Conservation (phyloP, 2,888 invertebrate genomes). For the Fissipunctia ypsillon region DNA sequence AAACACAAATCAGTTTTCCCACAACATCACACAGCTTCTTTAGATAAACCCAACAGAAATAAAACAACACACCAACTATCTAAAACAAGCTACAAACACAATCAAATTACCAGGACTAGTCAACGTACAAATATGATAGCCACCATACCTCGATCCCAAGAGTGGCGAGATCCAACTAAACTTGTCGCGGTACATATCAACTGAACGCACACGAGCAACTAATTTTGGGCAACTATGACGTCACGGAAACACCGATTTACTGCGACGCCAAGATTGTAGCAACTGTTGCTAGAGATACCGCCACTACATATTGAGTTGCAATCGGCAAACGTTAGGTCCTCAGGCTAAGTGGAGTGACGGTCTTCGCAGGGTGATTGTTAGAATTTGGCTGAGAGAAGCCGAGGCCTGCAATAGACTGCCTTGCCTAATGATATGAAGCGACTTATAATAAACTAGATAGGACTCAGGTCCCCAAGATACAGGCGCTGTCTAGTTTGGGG, state of each 20-base stretch:
- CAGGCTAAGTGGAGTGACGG: background rate
- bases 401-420: background rate
- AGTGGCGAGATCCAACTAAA: slow-evolving; percentile 61
- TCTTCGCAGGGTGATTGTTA: background rate
- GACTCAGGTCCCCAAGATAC: no score
- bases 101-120: slow-evolving; percentile 69
- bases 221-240: background rate
- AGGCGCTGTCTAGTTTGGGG: no score
- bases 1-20: slow-evolving; percentile 13
- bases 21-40: slow-evolving; percentile 26
- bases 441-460: no score
- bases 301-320: background rate
- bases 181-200: slow-evolving; percentile 53
- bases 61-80: slow-evolving; percentile 59
- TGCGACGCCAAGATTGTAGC: background rate
- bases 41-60: slow-evolving; percentile 41
- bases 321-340: background rate
- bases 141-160: slow-evolving; percentile 63
- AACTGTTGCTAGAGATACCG: background rate
- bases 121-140: slow-evolving; percentile 69
- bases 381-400: background rate
- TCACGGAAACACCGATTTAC: background rate
- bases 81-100: slow-evolving; percentile 63
- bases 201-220: slow-evolving; percentile 34
- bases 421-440: background rate